Evolutionary conservation across 2,888 invertebrate species (phyloP).

Genomic region (Heliconius aoede): DNA sequence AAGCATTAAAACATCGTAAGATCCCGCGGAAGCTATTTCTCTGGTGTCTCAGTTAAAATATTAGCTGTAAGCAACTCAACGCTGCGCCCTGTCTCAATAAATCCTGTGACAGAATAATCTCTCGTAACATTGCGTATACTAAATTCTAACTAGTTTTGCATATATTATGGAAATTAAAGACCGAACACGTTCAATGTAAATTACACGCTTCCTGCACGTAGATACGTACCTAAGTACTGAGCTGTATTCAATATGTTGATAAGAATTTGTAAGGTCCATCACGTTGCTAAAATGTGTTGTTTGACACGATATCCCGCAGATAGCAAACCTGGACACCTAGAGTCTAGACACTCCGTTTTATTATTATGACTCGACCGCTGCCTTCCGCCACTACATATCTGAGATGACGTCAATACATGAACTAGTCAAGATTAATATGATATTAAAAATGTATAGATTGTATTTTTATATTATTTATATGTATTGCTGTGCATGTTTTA

Average conservation of each 20-base stretch:
- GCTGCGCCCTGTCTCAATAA: neutral
- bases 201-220: conserved; percentile 20
- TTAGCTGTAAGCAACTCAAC: conserved; percentile 1
- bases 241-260: neutral
- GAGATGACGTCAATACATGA: too few relatives aligned
- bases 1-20: neutral
- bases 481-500: too few relatives aligned
- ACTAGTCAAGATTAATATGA: too few relatives aligned
- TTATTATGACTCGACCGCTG: too few relatives aligned
- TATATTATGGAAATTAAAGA: conserved; percentile 19
- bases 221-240: neutral
- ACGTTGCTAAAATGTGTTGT: neutral
- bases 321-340: too few relatives aligned
- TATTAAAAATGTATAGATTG: too few relatives aligned
- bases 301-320: neutral
- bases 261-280: neutral
- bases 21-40: neutral
- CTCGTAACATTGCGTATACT: neutral
- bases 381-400: too few relatives aligned
- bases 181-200: conserved; percentile 27
- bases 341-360: too few relatives aligned
- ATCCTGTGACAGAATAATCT: conserved; percentile 20
- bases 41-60: neutral
- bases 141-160: neutral
- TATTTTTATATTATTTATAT: too few relatives aligned